Conservation (phyloP, 2,113 vertebrate species). For the Amphilophus citrinellus region DNA sequence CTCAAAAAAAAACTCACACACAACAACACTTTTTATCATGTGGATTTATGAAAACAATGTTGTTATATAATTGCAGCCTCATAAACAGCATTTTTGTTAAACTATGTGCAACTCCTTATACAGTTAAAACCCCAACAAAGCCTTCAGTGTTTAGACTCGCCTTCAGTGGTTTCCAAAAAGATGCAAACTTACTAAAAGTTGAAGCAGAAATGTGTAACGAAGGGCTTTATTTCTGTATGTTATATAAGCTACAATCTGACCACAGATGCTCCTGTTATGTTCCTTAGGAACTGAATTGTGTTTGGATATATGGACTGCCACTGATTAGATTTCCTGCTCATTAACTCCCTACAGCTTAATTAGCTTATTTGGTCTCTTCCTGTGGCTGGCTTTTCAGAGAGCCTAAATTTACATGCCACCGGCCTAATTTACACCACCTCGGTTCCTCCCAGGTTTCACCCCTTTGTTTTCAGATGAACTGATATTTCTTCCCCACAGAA, state of each 20-base stretch:
- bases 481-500: slow-evolving; percentile 10
- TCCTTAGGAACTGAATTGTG: slow-evolving; percentile 39
- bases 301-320: slow-evolving; percentile 26
- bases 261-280: slow-evolving; percentile 36
- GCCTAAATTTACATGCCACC: not conserved
- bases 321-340: slow-evolving; percentile 53
- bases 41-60: not conserved
- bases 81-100: slow-evolving; percentile 22
- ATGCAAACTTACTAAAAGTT: slow-evolving; percentile 17
- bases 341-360: slow-evolving; percentile 48
- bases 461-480: slow-evolving; percentile 36
- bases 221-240: slow-evolving; percentile 34
- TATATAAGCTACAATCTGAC: slow-evolving; percentile 4
- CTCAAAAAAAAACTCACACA: not conserved
- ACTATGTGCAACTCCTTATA: slow-evolving; percentile 25
- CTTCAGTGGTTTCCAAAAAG: not conserved
- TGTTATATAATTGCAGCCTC: slow-evolving; percentile 42
- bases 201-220: slow-evolving; percentile 10
- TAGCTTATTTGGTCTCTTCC: slow-evolving; percentile 46
- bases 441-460: slow-evolving; percentile 12
- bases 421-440: slow-evolving; percentile 22
- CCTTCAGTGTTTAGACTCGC: not conserved
- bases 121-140: slow-evolving; percentile 8
- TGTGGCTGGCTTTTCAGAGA: slow-evolving; percentile 38
- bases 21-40: slow-evolving; percentile 6